These are phyloP conservation scores for Mesoligia furuncula DNA, from an alignment of 2,888 invertebrate genomes.

Conservation along the genomic window DNA sequence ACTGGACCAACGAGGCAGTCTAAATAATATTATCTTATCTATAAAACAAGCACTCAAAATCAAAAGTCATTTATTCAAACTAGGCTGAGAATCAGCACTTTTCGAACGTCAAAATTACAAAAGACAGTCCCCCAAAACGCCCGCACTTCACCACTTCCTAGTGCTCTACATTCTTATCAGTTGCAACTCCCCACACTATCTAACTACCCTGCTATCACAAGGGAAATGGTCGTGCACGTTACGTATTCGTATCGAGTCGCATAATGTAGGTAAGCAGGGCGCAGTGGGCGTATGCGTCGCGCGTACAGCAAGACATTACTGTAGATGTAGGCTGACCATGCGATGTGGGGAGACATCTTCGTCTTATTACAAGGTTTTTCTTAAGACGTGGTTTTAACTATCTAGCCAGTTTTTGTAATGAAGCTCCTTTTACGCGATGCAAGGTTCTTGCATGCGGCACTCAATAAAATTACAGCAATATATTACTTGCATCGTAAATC, in stretches of 20 bases:
- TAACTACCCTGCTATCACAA: slow-evolving; percentile 13
- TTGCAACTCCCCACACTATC: background rate
- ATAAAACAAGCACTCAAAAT: background rate
- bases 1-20: no score
- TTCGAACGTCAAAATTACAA: no score
- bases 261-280: slow-evolving; percentile 54
- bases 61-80: no score
- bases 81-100: no score
- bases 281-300: slow-evolving; percentile 55
- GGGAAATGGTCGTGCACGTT: slow-evolving; percentile 31
- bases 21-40: background rate
- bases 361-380: background rate
- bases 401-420: background rate
- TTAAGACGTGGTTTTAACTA: background rate
- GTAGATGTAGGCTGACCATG: slow-evolving; percentile 35
- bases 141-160: no score
- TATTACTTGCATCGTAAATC: no score
- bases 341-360: background rate
- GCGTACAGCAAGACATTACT: slow-evolving; percentile 56
- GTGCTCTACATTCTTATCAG: slow-evolving; percentile 21
- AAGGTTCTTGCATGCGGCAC: background rate
- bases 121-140: no score
- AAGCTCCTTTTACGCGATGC: background rate
- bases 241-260: slow-evolving; percentile 33
- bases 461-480: background rate